Conservation (phyloP, 2,888 invertebrate genomes). For the Drosophila prostipennis region DNA sequence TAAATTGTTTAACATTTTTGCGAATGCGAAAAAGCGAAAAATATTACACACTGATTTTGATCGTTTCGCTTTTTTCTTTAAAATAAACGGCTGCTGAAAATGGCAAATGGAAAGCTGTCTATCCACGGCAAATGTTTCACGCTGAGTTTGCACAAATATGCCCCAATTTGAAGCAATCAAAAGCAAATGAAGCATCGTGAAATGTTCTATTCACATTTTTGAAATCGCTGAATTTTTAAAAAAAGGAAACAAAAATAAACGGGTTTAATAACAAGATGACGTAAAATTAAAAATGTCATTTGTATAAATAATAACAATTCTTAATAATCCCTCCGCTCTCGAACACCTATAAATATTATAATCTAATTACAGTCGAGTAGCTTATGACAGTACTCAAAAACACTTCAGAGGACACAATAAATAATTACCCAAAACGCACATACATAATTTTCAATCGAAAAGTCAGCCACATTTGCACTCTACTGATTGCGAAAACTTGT, state of each 20-base stretch:
- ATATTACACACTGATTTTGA: conserved; percentile 73
- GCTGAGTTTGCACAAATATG: conserved; percentile 17
- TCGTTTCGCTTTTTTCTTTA: conserved; percentile 38
- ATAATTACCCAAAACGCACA: conserved; percentile 8
- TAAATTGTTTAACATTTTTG: conserved; percentile 53
- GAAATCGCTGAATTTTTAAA: no score
- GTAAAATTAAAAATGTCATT: neutral
- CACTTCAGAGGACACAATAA: neutral
- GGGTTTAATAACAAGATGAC: no score
- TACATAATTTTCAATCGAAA: conserved; percentile 8
- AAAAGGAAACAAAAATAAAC: no score
- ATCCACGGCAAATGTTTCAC: conserved; percentile 26
- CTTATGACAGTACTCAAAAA: neutral
- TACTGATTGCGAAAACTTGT: conserved; percentile 25
- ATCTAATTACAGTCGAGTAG: neutral
- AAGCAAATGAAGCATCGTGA: conserved; percentile 16
- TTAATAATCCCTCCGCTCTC: neutral
- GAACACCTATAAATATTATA: no score
- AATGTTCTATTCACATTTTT: no score
- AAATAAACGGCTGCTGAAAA: conserved; percentile 43
- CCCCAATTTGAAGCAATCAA: conserved; percentile 13
- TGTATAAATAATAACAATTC: neutral
- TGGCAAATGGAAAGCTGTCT: conserved; percentile 37
- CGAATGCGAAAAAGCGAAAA: conserved; percentile 43
- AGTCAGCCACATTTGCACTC: conserved; percentile 9